These are phyloP conservation scores for Carollia perspicillata DNA, from an alignment of 2,113 vertebrate genomes.

Conservation along the genomic window DNA sequence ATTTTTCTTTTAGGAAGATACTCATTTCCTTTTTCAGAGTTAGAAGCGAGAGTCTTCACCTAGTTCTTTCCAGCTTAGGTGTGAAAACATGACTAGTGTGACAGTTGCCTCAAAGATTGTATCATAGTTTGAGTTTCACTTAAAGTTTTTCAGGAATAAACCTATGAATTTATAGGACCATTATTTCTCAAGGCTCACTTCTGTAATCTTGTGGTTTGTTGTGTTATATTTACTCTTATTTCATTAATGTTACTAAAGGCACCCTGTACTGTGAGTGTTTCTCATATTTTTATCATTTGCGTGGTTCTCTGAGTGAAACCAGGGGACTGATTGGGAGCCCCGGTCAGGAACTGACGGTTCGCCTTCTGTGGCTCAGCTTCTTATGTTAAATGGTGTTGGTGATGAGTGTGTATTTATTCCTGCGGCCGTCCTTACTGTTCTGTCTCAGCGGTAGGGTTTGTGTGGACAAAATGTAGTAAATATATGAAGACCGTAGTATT, in stretches of 20 bases:
- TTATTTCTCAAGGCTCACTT: conserved; percentile 1
- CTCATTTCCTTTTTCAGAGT: background rate
- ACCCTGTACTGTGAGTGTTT: background rate
- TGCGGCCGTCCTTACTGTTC: background rate
- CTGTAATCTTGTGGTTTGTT: background rate
- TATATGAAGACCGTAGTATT: background rate
- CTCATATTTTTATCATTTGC: background rate
- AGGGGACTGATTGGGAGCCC: background rate
- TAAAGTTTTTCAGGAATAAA: conserved; percentile 21
- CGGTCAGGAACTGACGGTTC: background rate
- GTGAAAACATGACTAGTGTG: conserved; percentile 34
- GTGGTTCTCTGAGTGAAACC: background rate
- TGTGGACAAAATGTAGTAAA: background rate
- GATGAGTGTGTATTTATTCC: background rate
- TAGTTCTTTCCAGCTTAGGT: conserved; percentile 45
- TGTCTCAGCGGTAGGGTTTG: background rate
- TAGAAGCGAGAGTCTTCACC: conserved; percentile 41
- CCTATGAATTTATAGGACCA: background rate
- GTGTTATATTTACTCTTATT: background rate
- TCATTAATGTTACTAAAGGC: background rate
- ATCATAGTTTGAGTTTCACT: conserved; percentile 45
- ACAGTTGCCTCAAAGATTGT: conserved; percentile 1
- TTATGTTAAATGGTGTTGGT: background rate
- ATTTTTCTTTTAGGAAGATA: background rate
- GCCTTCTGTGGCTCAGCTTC: background rate